Evolutionary conservation across 2,797 vertebrate genomes (phyloP).

Genomic region (Chloroceryle amazona): DNA sequence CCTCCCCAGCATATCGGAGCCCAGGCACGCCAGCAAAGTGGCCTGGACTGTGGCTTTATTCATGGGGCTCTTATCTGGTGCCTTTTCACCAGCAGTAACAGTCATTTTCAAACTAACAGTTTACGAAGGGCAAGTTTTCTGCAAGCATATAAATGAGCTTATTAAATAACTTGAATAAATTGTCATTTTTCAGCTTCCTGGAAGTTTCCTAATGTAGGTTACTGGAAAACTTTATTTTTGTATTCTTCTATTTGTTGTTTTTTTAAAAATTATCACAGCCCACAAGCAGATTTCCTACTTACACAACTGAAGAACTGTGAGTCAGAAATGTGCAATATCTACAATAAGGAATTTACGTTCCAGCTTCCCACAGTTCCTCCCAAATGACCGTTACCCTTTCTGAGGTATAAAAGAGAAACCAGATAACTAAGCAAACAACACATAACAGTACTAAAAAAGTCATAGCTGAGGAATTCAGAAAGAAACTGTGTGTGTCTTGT

Average conservation of each 20-base stretch:
- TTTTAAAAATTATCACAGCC: background rate
- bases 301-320: slow-evolving; percentile 26
- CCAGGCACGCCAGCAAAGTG: background rate
- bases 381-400: slow-evolving; percentile 40
- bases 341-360: slow-evolving; percentile 54
- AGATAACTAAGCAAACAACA: background rate
- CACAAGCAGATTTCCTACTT: slow-evolving; percentile 22
- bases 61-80: background rate
- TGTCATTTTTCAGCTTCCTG: slow-evolving; percentile 6
- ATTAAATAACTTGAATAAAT: slow-evolving; percentile 29
- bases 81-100: background rate
- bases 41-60: background rate
- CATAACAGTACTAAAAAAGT: background rate
- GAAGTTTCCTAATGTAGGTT: slow-evolving; percentile 20
- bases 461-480: background rate
- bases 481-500: background rate
- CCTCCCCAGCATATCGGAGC: background rate
- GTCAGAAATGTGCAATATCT: slow-evolving; percentile 53
- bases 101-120: background rate
- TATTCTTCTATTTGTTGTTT: background rate
- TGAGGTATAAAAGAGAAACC: background rate
- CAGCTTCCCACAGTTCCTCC: slow-evolving; percentile 55
- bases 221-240: slow-evolving; percentile 10
- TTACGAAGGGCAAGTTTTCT: background rate
- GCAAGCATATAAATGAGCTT: background rate